A percentile compares a stretch with the other conserved stretches of the same genome.
These are phyloP conservation scores for Sphecodes monilicornis DNA, from an alignment of 2,888 invertebrate species.

Conservation along the genomic window DNA sequence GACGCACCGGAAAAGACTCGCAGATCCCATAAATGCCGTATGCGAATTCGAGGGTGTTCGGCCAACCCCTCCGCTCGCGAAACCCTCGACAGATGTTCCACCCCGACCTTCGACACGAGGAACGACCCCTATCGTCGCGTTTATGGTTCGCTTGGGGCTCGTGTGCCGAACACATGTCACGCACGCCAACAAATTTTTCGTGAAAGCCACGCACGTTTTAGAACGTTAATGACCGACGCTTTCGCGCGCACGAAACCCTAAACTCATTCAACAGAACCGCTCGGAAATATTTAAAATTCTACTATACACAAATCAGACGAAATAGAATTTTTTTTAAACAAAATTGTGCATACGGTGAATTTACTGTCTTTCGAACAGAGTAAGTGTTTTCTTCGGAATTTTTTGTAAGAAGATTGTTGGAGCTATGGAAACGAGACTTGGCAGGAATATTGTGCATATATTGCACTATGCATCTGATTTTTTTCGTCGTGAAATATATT, in stretches of 20 bases:
- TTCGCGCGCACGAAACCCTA: background rate
- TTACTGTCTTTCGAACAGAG: background rate
- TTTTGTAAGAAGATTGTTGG: background rate
- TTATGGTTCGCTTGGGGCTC: conserved; percentile 50
- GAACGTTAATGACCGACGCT: conserved; percentile 33
- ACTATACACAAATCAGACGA: too few species aligned
- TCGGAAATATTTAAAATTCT: background rate
- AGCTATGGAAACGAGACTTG: background rate
- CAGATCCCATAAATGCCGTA: conserved; percentile 22
- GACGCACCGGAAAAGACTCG: background rate
- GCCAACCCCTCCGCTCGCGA: conserved; percentile 50
- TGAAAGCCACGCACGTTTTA: conserved; percentile 25
- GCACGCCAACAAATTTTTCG: conserved; percentile 38
- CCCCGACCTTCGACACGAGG: conserved; percentile 27
- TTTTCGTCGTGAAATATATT: accelerated
- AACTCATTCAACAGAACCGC: background rate
- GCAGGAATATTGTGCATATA: accelerated
- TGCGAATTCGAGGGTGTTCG: conserved; percentile 19
- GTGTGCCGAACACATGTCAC: conserved; percentile 65
- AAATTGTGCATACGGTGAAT: background rate
- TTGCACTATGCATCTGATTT: background rate
- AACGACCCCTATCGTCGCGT: conserved; percentile 59
- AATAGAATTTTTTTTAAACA: background rate
- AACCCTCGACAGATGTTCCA: conserved; percentile 70
- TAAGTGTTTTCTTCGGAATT: background rate